Conservation (phyloP, 2,113 vertebrate genomes). For the Tringa solitaria region DNA sequence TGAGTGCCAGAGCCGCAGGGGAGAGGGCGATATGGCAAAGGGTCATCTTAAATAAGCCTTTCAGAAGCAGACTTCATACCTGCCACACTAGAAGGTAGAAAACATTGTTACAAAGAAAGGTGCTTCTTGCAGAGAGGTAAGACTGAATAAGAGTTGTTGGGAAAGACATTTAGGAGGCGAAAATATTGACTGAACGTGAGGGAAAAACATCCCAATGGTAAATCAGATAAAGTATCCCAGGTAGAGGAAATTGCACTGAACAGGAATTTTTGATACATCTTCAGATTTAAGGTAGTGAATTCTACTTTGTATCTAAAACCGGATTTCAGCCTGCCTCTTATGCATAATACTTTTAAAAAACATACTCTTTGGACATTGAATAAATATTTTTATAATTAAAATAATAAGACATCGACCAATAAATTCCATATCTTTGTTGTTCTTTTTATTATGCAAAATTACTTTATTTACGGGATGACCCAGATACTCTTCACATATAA, state of each 20-base stretch:
- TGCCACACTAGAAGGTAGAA: background rate
- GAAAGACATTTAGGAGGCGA: background rate
- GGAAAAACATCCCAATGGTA: background rate
- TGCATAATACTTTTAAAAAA: background rate
- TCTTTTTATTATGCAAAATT: background rate
- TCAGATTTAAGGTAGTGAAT: background rate
- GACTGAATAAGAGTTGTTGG: background rate
- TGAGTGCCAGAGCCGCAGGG: background rate
- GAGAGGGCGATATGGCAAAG: background rate
- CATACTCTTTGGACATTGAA: background rate
- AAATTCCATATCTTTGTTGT: background rate
- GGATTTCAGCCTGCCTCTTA: background rate
- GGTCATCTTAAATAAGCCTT: background rate
- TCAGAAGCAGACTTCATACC: background rate
- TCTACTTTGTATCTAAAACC: background rate
- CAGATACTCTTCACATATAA: background rate
- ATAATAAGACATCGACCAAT: background rate
- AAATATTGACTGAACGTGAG: background rate
- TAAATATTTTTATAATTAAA: background rate
- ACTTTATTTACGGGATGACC: background rate
- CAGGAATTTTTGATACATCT: background rate
- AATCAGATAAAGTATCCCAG: background rate
- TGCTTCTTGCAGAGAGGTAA: background rate
- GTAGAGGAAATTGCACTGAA: background rate
- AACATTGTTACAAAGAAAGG: background rate